Evolutionary conservation across 2,888 invertebrate species (phyloP), one percentile per base, ranked within the genome.

Genomic region (Chloroclysta siterata): DNA sequence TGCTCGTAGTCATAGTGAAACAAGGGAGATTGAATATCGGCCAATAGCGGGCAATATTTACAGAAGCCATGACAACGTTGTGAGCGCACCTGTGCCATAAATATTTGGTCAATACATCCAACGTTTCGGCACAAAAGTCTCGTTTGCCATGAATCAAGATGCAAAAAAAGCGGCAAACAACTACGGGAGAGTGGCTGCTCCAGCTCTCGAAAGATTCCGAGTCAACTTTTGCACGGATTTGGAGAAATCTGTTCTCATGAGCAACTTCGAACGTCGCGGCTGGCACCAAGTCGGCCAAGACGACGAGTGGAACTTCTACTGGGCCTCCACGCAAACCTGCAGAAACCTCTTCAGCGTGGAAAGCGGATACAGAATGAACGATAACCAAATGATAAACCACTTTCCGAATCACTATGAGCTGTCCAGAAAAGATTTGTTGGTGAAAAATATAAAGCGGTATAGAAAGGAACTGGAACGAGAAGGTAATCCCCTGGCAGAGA

Each of bases 261-360:
- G 84, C 70, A 85, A 83, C 72, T 86, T 85, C 50, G 85, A 83
- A 70, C 72, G 84, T 64, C 82, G 86, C 22, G 83, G 80, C 5
- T 99, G 98, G 98, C 90, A 94, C 51, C 96, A 97, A 85, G 98
- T 87, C 17, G 95, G 95, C 5, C 96, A 97, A 0, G 98, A 98
- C 76, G 98, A 98, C 81, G 97, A 98, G 77, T 99, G 98, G 98
- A 98, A 98, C 86, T 97, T 98, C 83, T 99, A 98, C 85, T 98
- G 98, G 98, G 97, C 98, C 5, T 96, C 96, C 51, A 97, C 98
- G 0, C 96, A 97, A 79, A 98, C 97, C 3, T 97, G 98, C 78
- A 94, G 98, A 57, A 97, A 96, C 80, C 95, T 98, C 60, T 98
- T 98, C 84, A 98, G 82, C 66, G 81, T 84, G 5, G 84, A 86